Conservation (phyloP, 1,140 invertebrate species). For the Drosophila murphyi region DNA sequence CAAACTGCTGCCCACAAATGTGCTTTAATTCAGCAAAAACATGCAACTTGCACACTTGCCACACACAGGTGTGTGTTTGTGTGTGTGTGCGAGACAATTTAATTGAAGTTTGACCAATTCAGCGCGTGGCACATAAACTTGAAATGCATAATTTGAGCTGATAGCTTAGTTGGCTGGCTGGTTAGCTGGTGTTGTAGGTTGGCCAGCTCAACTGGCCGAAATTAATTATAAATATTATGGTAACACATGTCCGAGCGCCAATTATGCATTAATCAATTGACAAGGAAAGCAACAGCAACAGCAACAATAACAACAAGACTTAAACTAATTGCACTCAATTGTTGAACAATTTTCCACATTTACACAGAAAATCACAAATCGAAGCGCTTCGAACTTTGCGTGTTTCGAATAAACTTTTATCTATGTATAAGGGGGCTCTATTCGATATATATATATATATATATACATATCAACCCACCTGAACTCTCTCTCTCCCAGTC, state of each 20-base stretch:
- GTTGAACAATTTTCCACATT: slow-evolving; percentile 42
- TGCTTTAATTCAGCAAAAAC: slow-evolving; percentile 80
- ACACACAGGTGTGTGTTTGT: slow-evolving; percentile 16
- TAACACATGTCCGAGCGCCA: slow-evolving; percentile 48
- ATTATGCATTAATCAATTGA: slow-evolving; percentile 55
- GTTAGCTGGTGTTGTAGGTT: not conserved
- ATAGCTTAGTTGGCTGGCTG: not conserved
- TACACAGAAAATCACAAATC: slow-evolving; percentile 32
- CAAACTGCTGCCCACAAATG: slow-evolving; percentile 55
- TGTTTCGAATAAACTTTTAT: slow-evolving; percentile 37
- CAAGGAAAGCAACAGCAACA: slow-evolving; percentile 1
- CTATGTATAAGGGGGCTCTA: slow-evolving; percentile 8
- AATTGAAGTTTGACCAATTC: slow-evolving; percentile 61
- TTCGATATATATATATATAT: not conserved
- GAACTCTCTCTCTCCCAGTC: not conserved
- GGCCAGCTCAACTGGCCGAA: slow-evolving; percentile 17
- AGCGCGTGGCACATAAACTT: slow-evolving; percentile 70
- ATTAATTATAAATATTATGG: slow-evolving; percentile 56
- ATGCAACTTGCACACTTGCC: slow-evolving; percentile 60
- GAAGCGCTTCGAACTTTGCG: slow-evolving; percentile 35
- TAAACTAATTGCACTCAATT: slow-evolving; percentile 75
- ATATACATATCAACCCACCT: not conserved
- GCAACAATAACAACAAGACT: slow-evolving; percentile 25
- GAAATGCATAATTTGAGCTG: slow-evolving; percentile 65
- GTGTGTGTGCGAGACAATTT: slow-evolving; percentile 62